Percentiles rank a stretch among this genome's conserved stretches.
phyloP scores from a whole-genome alignment of 1,140 invertebrate species.

The Trialeurodes vaporariorum region DNA sequence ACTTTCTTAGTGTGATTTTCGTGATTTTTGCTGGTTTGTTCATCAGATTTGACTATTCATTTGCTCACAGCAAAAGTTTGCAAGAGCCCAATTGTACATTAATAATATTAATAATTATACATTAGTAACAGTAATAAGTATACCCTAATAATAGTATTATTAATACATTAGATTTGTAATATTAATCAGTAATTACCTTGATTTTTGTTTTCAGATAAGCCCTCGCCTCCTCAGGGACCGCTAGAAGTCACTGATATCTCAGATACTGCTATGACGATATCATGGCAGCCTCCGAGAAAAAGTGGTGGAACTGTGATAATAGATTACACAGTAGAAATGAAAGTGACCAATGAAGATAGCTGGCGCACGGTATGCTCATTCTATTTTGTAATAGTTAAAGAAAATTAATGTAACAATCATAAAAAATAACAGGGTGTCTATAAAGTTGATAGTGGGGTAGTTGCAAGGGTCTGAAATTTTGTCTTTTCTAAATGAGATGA shows the following conservation, averaged over 20 bases:
- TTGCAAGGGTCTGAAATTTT: neutral
- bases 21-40: no score
- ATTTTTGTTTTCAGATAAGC: conserved; percentile 46
- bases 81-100: no score
- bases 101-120: no score
- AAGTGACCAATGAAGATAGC: conserved; percentile 54
- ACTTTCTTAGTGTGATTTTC: no score
- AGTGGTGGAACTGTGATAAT: conserved; percentile 76
- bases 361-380: conserved; percentile 47
- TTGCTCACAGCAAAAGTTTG: no score
- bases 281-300: conserved; percentile 66
- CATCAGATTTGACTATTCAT: no score
- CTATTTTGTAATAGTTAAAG: conserved; percentile 10
- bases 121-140: no score
- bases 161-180: no score
- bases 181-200: no score
- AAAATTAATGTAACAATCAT: neutral
- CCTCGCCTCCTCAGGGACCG: conserved; percentile 64
- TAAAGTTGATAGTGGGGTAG: neutral
- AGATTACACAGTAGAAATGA: conserved; percentile 75
- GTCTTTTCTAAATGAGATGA: no score
- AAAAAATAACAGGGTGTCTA: no score
- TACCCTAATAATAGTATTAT: no score
- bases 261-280: conserved; percentile 66
- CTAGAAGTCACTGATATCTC: conserved; percentile 68